Base-by-base conservation (phyloP, 2,113 vertebrate genomes). In the Leptobrachium leishanense region DNA sequence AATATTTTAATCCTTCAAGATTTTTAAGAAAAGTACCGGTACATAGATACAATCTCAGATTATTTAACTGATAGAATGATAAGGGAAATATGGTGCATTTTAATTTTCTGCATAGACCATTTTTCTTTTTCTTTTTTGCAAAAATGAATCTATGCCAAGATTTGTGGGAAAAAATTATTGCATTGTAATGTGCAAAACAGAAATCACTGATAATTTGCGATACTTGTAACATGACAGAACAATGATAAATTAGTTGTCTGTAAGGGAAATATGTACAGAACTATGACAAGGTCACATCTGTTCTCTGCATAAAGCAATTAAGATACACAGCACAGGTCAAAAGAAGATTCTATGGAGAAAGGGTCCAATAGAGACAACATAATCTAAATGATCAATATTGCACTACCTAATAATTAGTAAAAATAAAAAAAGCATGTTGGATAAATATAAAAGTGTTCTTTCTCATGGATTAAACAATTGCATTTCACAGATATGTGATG, bases 221-320 rank as follows among this genome's bases (percentile, higher is more conserved):
- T 55, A 62, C 44, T 79, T 74, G 70, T 80, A 63, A 68, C 77
- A 80, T 80, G 71, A 80, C 71, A 80, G 77, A 80, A 80, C 76
- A 77, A 77, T 77, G 70, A 80, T 80, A 80, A 80, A 80, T 80
- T 74, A 68, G 62, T 68, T 74, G 72, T 80, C 77, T 67, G 70
- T 40, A 55, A 80, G 62, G 70, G 65, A 80, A 80, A 80, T 80
- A 68, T 74, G 77, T 73, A 74, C 77, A 80, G 63, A 80, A 68
- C 77, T 70, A 43, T 79, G 77, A 79, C 69, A 79, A 79, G 77
- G 77, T 65, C 63, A 53, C 70, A 80, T 80, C 77, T 80, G 77
- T 80, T 80, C 77, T 46, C 77, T 74, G 70, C 63, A 80, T 74
- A 68, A 73, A 80, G 77, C 77, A 80, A 80, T 80, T 80, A 80